Percentiles rank a stretch among this genome's conserved stretches.
phyloP scores from a whole-genome alignment of 2,113 vertebrate genomes.

The Nyctibius bracteatus region DNA sequence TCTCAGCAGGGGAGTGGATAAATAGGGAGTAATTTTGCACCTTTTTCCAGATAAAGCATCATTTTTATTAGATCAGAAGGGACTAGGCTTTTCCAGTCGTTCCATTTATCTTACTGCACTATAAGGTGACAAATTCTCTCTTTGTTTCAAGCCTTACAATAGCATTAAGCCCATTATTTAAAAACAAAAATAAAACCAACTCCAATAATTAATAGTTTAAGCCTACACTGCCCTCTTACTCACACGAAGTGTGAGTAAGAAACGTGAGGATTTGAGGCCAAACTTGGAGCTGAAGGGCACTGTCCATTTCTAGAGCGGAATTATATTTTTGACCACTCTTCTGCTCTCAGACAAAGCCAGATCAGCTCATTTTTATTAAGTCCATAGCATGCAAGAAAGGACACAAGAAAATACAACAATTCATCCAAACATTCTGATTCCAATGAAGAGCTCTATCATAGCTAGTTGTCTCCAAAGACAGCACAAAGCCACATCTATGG shows the following conservation, averaged over 20 bases:
- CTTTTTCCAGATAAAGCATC: not conserved
- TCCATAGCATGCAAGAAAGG: not conserved
- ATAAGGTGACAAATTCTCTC: not conserved
- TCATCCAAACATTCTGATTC: not conserved
- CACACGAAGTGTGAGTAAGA: not conserved
- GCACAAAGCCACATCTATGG: not conserved
- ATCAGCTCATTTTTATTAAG: not conserved
- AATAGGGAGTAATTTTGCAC: constrained; percentile 21
- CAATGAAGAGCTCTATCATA: not conserved
- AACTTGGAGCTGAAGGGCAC: not conserved
- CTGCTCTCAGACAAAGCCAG: not conserved
- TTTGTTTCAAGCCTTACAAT: not conserved
- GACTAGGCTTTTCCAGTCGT: not conserved
- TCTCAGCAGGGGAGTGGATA: constrained; percentile 14
- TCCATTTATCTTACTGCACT: not conserved
- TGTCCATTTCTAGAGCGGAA: not conserved
- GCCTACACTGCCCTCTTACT: not conserved
- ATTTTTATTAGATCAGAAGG: constrained; percentile 1
- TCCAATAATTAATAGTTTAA: not conserved
- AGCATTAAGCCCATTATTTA: not conserved
- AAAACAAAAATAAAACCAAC: not conserved
- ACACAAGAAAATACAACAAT: not conserved
- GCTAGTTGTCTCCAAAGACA: not conserved
- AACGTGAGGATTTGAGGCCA: not conserved
- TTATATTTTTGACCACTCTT: not conserved